These are phyloP conservation scores for Pandemis cinnamomeana DNA, from an alignment of 2,888 invertebrate species.

Conservation along the genomic window DNA sequence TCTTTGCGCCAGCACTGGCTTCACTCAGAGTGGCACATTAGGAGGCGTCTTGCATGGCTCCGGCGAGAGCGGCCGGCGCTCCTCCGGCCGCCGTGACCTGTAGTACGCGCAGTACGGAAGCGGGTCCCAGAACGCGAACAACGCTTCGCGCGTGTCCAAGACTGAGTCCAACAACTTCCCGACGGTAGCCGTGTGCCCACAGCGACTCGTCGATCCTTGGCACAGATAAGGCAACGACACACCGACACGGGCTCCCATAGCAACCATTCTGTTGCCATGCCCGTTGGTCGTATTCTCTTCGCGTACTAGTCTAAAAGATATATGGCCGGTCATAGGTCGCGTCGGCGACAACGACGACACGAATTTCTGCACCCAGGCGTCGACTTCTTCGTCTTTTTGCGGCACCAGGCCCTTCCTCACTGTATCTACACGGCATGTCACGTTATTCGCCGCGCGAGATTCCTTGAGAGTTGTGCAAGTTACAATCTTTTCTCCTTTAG, in stretches of 20 bases:
- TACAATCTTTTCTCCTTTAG: constrained; percentile 90
- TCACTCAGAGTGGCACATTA: constrained; percentile 75
- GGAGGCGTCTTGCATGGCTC: constrained; percentile 84
- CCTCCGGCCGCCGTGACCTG: constrained; percentile 89
- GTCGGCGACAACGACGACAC: constrained; percentile 87
- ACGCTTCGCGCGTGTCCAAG: constrained; percentile 90
- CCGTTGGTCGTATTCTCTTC: constrained; percentile 82
- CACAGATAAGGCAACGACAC: constrained; percentile 92
- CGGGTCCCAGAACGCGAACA: constrained; percentile 94
- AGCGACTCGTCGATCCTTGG: constrained; percentile 86
- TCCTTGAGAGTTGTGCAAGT: constrained; percentile 93
- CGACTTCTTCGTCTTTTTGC: constrained; percentile 87
- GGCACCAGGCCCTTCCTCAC: constrained; percentile 88
- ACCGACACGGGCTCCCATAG: constrained; percentile 89
- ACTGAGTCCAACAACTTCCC: constrained; percentile 87
- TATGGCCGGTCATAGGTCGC: constrained; percentile 89
- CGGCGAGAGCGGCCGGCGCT: constrained; percentile 75
- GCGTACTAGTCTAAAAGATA: constrained; percentile 90
- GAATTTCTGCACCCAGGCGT: constrained; percentile 89
- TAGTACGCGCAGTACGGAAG: constrained; percentile 94
- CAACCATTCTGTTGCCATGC: constrained; percentile 68
- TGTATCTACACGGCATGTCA: constrained; percentile 89
- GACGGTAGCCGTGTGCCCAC: constrained; percentile 86
- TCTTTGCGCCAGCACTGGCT: constrained; percentile 50
- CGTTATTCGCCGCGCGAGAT: constrained; percentile 91